phyloP scores from a whole-genome alignment of 2,797 vertebrate genomes.

The Microctenopoma lineatum region DNA sequence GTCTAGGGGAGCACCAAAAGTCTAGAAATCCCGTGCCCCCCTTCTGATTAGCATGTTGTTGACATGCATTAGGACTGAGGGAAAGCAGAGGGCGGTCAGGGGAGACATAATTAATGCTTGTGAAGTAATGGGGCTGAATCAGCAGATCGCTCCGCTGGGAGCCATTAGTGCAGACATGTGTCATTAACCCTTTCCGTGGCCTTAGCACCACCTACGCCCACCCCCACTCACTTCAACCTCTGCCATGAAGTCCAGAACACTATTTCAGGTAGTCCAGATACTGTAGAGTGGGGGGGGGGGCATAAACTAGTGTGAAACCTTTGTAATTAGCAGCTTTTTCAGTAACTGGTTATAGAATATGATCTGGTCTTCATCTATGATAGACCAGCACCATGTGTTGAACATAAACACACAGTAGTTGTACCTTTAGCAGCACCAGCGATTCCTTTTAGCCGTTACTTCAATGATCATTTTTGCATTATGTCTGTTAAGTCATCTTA shows the following conservation, averaged over 20 bases:
- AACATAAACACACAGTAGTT: background rate
- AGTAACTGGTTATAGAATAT: no score
- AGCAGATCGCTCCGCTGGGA: constrained; percentile 90
- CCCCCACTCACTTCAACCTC: constrained; percentile 23
- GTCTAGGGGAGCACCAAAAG: constrained; percentile 39
- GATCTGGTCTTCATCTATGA: no score
- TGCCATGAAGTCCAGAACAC: constrained; percentile 34
- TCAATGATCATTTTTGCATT: no score
- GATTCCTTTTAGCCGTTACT: no score
- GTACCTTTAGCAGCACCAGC: no score
- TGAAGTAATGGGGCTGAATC: constrained; percentile 91
- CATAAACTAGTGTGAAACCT: constrained; percentile 6
- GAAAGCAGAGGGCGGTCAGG: constrained; percentile 80
- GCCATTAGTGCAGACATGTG: constrained; percentile 86
- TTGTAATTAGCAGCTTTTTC: no score
- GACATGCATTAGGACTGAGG: constrained; percentile 83
- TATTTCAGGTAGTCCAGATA: constrained; percentile 55
- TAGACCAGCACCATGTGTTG: no score
- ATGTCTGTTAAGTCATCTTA: no score
- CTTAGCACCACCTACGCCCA: constrained; percentile 59
- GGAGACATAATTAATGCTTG: constrained; percentile 89
- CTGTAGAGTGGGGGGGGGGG: constrained; percentile 12
- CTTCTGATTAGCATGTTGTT: constrained; percentile 82
- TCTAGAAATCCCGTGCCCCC: constrained; percentile 77
- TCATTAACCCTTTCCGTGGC: constrained; percentile 88